Base-by-base conservation (phyloP, 2,113 vertebrate genomes). In the Nycticorax nycticorax region DNA sequence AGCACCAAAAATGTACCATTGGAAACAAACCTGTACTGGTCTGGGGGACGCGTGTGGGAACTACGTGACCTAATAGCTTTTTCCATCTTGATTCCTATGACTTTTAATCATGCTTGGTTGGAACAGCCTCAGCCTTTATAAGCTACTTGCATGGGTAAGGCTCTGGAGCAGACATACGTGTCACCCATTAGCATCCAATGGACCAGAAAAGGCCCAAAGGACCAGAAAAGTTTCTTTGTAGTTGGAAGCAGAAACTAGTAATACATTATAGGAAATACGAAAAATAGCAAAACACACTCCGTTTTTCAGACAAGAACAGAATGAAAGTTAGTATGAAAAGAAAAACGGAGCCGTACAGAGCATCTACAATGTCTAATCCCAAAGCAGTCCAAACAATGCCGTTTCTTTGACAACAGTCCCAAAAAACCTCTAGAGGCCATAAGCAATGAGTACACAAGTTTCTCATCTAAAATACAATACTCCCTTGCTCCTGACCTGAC, bases 1-100 rank as follows among this genome's bases (percentile, higher is more conserved):
- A 95, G 86, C 77, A 96, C 88, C 91, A 97, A 97, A 95, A 94
- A 96, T 88, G 88, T 91, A 88, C 74, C 72, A 88, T 43, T 91
- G 95, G 89, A 95, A 96, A 84, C 73, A 93, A 96, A 97, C 93
- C 94, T 97, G 88, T 39, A 11, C 57, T 71, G 74, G n/a, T 41
- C 59, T 2, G 8, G 10, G 56, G 74, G 68, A 28, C 12, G 35
- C 39, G 3, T 94, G 90, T 95, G 95, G 93, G 95, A 96, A 96
- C 86, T 94, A 50, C 5, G 14, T 94, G 96, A 96, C 94, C 94
- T 96, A 91, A 85, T 71, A 92, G 88, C 85, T 93, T 96, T 97
- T 96, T 95, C 92, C 93, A 96, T 81, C 77, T 93, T 20, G 8
- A 89, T 88, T 96, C 74, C 94, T 95, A 32, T 33, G 63, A 87